Base-by-base conservation (phyloP, 2,888 invertebrate genomes). In the Clepsis dumicolana region DNA sequence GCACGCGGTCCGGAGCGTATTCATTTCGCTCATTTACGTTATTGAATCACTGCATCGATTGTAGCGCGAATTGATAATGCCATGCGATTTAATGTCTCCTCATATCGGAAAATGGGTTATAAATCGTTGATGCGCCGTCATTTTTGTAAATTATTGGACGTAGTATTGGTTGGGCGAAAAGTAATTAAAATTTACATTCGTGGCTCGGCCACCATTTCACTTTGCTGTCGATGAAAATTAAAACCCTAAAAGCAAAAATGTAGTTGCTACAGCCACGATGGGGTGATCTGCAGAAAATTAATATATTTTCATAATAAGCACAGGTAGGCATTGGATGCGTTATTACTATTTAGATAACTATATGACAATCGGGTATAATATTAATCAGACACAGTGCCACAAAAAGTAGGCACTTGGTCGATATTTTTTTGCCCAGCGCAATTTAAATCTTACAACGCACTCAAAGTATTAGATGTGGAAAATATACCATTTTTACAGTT, bases 21-120 rank as follows among this genome's bases (percentile, higher is more conserved):
- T 85, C 78, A 86, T 86, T 83, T 81, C 81, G 72, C 76, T 80
- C 78, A 82, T 82, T 82, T 80, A 80, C 81, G 83, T 84, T 84
- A 87, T 88, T 87, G 80, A 87, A 90, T 88, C 82, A 83, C 73
- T 75, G 72, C 74, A 79, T 79, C 79, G 84, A 86, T 86, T 85
- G 79, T 80, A 77, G 82, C 82, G 80, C 81, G 78, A 81, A 78
- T 80, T 80, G 80, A 85, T 85, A 87, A 86, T 85, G 82, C 80
- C 80, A 80, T 77, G 76, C 78, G 80, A 78, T 85, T 86, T 86
- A 85, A 89, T 85, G 81, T 79, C 76, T 77, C 73, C 76, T 74
- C 75, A 80, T 80, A 79, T 81, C 81, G 83, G 84, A 86, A 88
- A 83, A 86, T 81, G 81, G 83, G 80, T 75, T 78, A 86, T 91